These are phyloP conservation scores for Spheniscus humboldti DNA, from an alignment of 2,797 vertebrate species.

Conservation along the genomic window DNA sequence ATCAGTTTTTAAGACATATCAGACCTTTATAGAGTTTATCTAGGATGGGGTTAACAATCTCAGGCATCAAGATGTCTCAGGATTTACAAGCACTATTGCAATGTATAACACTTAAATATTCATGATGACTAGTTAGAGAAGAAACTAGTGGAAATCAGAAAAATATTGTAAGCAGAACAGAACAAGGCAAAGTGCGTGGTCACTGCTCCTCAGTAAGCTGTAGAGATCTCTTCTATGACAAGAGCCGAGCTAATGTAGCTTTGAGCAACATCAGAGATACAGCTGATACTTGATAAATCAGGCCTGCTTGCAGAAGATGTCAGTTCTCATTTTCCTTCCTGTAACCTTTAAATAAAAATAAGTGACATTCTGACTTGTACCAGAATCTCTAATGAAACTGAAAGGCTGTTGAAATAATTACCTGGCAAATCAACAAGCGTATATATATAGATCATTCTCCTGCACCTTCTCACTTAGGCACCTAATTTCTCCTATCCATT, in stretches of 20 bases:
- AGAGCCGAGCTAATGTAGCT: background rate
- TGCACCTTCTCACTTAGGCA: background rate
- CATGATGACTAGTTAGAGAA: background rate
- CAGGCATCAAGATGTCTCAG: background rate
- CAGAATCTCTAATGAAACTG: constrained; percentile 34
- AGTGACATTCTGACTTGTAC: constrained; percentile 1
- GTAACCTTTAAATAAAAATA: constrained; percentile 31
- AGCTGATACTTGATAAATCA: background rate
- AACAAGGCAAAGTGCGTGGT: background rate
- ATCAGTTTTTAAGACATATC: background rate
- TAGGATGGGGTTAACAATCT: background rate
- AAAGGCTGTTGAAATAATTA: constrained; percentile 31
- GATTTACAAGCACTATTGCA: background rate
- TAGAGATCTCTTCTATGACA: background rate
- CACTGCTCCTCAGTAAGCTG: background rate
- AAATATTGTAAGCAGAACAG: background rate
- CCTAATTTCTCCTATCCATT: background rate
- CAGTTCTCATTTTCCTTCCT: constrained; percentile 32
- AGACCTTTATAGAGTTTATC: background rate
- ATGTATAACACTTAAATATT: background rate
- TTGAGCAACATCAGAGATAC: background rate
- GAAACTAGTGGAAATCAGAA: background rate
- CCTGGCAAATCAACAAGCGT: background rate
- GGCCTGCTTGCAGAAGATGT: background rate
- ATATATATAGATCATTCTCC: background rate